Evolutionary conservation across 1,140 invertebrate species (phyloP).

Genomic region (Lanistes nyassanus): DNA sequence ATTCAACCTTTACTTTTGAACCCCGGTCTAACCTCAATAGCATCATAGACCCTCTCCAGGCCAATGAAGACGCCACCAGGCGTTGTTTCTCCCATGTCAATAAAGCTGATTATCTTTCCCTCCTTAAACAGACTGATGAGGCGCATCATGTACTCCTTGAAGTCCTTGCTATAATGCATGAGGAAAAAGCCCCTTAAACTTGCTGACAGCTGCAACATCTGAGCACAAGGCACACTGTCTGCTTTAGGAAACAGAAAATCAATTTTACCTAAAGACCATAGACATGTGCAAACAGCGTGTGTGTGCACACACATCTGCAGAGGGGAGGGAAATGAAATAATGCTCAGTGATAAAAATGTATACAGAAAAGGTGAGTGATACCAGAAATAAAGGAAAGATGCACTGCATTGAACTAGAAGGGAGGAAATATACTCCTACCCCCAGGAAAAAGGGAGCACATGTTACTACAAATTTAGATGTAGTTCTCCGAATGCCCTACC

Average conservation of each 20-base stretch:
- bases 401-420: not conserved
- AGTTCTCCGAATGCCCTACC: not conserved
- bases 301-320: no score
- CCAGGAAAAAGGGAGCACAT: not conserved
- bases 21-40: slow-evolving; percentile 51
- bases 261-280: not conserved
- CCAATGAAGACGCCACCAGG: slow-evolving; percentile 49
- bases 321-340: no score
- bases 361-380: not conserved
- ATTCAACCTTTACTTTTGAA: not conserved
- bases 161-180: slow-evolving; percentile 39
- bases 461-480: not conserved
- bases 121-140: slow-evolving; percentile 42
- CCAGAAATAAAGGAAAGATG: not conserved
- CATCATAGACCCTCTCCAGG: slow-evolving; percentile 50
- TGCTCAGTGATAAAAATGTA: slow-evolving; percentile 5
- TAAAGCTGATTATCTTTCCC: slow-evolving; percentile 43
- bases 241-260: slow-evolving; percentile 1
- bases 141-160: slow-evolving; percentile 36
- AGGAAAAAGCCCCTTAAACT: slow-evolving; percentile 60
- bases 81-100: slow-evolving; percentile 47
- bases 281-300: no score
- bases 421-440: not conserved
- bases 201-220: slow-evolving; percentile 57
- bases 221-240: slow-evolving; percentile 27